phyloP scores from a whole-genome alignment of 2,888 invertebrate species.

The Drosophila niveifrons region DNA sequence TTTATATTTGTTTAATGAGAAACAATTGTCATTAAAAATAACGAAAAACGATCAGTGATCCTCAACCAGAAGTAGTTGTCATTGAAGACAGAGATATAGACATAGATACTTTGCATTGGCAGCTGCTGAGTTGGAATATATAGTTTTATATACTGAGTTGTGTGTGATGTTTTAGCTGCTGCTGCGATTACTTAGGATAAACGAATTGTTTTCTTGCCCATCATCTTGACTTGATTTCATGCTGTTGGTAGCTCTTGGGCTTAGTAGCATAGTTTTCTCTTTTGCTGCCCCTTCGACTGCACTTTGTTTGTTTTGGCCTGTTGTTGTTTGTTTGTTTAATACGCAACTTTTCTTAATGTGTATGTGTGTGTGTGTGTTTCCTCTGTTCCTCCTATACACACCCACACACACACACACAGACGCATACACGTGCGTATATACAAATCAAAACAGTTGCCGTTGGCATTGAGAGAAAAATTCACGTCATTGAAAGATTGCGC shows the following conservation, averaged over 20 bases:
- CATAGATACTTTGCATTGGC: neutral
- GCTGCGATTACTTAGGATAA: neutral
- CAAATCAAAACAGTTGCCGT: conserved; percentile 50
- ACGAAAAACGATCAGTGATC: too few species aligned
- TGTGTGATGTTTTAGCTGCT: neutral
- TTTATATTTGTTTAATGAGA: too few species aligned
- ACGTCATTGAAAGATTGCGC: conserved; percentile 55
- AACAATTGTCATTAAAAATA: too few species aligned
- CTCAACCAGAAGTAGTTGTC: neutral
- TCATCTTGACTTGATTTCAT: conserved; percentile 7
- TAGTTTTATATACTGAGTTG: neutral
- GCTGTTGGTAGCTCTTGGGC: conserved; percentile 14
- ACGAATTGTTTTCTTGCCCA: neutral
- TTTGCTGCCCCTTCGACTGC: conserved; percentile 26
- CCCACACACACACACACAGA: neutral
- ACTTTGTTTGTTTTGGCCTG: conserved; percentile 40
- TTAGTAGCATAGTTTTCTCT: conserved; percentile 17
- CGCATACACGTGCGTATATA: conserved; percentile 2
- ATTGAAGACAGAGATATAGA: neutral
- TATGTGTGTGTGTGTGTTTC: neutral
- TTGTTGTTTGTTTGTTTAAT: conserved; percentile 54
- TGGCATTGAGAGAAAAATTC: conserved; percentile 26
- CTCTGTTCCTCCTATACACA: neutral
- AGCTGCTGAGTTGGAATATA: neutral
- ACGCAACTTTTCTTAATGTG: conserved; percentile 55